Evolutionary conservation across 2,113 vertebrate genomes (phyloP).

Genomic region (Raja brachyura): DNA sequence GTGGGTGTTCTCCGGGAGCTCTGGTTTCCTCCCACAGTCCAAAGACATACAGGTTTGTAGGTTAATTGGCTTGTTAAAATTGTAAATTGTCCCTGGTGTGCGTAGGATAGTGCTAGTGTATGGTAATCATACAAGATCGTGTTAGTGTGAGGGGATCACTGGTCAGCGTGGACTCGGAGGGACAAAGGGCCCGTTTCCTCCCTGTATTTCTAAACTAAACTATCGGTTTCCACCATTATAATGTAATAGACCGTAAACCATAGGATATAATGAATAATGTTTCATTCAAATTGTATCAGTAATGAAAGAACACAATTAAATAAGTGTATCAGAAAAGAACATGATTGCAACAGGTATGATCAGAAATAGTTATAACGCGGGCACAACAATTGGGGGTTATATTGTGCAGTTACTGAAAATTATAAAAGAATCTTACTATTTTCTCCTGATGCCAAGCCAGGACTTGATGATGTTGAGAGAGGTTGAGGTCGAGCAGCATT

Average conservation of each 20-base stretch:
- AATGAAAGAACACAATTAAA: not conserved
- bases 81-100: no score
- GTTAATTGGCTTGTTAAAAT: no score
- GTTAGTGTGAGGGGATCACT: no score
- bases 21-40: no score
- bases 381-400: not conserved
- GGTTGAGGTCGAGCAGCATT: conserved; percentile 65
- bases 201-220: not conserved
- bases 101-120: no score
- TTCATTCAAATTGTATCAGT: not conserved
- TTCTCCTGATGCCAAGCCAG: conserved; percentile 65
- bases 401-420: not conserved
- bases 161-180: no score
- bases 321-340: not conserved
- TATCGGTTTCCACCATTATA: not conserved
- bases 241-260: not conserved
- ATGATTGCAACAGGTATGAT: not conserved
- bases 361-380: not conserved
- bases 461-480: conserved; percentile 60
- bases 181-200: no score
- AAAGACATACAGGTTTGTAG: no score
- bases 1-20: no score
- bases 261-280: not conserved
- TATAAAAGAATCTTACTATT: conserved; percentile 56
- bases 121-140: no score